phyloP scores from a whole-genome alignment of 2,888 invertebrate genomes.

The Hydroisotoma schaefferi region DNA sequence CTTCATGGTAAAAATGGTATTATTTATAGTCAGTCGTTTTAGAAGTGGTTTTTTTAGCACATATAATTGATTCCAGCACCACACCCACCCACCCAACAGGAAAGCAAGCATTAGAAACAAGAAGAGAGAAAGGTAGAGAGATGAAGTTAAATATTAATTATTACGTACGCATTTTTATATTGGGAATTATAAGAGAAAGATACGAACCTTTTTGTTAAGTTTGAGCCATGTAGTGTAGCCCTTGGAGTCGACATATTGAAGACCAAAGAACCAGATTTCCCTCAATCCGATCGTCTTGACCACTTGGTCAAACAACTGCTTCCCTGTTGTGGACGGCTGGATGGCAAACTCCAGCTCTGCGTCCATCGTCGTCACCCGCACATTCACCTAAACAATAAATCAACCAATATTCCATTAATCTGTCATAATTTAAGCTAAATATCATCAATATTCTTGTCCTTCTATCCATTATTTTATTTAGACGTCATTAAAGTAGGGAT shows the following conservation, averaged over 20 bases:
- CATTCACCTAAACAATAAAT: constrained; percentile 95
- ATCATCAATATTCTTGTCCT: not conserved
- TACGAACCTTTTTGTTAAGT: constrained; percentile 93
- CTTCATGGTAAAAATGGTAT: constrained; percentile 9
- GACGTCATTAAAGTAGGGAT: no score
- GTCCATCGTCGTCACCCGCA: constrained; percentile 99
- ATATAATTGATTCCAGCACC: not conserved
- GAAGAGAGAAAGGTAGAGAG: not conserved
- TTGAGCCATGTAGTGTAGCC: constrained; percentile 98
- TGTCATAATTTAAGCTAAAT: not conserved
- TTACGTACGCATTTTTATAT: not conserved
- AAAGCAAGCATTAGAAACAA: constrained; percentile 19
- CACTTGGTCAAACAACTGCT: constrained; percentile 99
- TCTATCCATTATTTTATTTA: not conserved
- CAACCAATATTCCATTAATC: not conserved
- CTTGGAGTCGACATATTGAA: constrained; percentile 98
- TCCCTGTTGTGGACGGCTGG: constrained; percentile 98
- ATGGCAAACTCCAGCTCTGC: constrained; percentile 99
- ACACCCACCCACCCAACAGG: no score
- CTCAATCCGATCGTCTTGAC: constrained; percentile 98
- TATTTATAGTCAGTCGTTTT: no score
- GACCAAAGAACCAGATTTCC: constrained; percentile 99
- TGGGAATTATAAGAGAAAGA: not conserved
- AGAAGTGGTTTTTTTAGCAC: not conserved
- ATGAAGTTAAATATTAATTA: not conserved